A percentile compares a stretch with the other conserved stretches of the same genome.
Conservation (phyloP, 2,888 invertebrate genomes). For the Erebia epiphron region DNA sequence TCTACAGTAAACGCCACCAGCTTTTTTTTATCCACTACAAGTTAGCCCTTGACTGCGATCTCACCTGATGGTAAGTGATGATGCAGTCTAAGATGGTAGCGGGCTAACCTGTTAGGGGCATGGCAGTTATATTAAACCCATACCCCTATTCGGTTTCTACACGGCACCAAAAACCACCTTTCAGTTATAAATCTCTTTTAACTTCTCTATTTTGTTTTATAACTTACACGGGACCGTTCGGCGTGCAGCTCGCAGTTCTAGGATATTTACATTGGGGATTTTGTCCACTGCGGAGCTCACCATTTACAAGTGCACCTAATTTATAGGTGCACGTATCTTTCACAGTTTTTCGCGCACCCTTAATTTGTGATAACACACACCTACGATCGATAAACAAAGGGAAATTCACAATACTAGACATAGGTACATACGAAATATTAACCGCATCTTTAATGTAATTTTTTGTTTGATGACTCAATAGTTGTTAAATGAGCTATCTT, state of each 20-base stretch:
- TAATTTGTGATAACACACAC: slow-evolving; percentile 7
- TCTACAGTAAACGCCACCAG: not conserved
- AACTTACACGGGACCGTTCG: slow-evolving; percentile 29
- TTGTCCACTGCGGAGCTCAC: slow-evolving; percentile 29
- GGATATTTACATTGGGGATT: slow-evolving; percentile 38
- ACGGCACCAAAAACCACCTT: not conserved
- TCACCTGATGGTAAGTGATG: no score
- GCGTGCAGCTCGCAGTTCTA: slow-evolving; percentile 33
- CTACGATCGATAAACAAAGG: not conserved
- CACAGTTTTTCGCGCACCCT: slow-evolving; percentile 2
- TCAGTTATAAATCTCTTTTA: slow-evolving; percentile 12
- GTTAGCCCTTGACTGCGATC: no score
- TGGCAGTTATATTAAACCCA: no score
- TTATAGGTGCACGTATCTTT: slow-evolving; percentile 26
- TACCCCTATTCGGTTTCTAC: no score
- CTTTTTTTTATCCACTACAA: no score
- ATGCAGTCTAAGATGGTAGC: no score
- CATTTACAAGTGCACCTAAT: slow-evolving; percentile 34
- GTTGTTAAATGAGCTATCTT: slow-evolving; percentile 1
- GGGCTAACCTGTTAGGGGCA: no score
- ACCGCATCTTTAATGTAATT: not conserved
- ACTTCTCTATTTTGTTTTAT: slow-evolving; percentile 25
- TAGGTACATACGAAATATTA: not conserved
- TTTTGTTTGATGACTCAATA: not conserved
- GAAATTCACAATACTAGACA: not conserved